phyloP scores from a whole-genome alignment of 2,113 vertebrate species.

The Psittacus erithacus region DNA sequence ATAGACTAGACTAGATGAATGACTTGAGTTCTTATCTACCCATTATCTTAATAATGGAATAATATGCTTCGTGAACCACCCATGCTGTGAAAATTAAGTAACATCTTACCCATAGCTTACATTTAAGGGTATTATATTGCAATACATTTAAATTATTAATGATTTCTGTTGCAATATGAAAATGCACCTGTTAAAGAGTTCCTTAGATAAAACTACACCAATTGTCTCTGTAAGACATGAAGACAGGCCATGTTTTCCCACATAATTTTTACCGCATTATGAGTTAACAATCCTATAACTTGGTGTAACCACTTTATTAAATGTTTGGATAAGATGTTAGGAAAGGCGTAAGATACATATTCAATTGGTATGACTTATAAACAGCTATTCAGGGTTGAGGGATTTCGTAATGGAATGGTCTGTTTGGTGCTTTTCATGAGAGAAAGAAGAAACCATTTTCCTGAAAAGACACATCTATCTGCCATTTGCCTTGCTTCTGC shows the following conservation, averaged over 20 bases:
- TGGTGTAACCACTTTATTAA: not conserved
- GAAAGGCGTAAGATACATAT: not conserved
- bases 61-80: not conserved
- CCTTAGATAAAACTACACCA: not conserved
- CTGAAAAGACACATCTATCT: not conserved
- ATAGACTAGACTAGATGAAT: not conserved
- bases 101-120: not conserved
- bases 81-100: not conserved
- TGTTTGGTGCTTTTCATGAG: not conserved
- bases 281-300: not conserved
- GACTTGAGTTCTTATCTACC: not conserved
- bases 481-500: not conserved
- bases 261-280: not conserved
- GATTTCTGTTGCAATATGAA: not conserved
- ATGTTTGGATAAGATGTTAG: not conserved
- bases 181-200: not conserved
- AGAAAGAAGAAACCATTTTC: not conserved
- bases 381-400: not conserved
- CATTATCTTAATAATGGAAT: constrained; percentile 6
- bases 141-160: not conserved
- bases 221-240: not conserved
- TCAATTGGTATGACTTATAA: not conserved
- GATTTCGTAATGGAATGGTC: not conserved
- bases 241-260: not conserved
- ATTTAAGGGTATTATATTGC: not conserved